Evolutionary conservation across 2,113 vertebrate species (phyloP), one percentile per base, ranked within the genome.

Genomic region (Hystrix brachyura): DNA sequence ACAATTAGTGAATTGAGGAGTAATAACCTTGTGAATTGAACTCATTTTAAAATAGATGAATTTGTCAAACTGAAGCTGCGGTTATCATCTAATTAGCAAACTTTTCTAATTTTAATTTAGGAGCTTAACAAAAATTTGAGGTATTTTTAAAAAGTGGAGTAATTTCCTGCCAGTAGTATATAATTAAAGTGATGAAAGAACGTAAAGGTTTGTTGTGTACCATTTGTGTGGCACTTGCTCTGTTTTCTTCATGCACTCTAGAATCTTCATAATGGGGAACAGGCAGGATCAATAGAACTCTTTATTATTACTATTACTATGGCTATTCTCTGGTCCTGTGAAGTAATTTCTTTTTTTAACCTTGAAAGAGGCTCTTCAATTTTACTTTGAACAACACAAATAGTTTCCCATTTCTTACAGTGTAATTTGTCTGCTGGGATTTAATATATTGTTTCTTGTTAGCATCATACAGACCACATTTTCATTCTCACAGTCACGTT

Each of bases 311-410:
- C 69, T 90, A 67, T 72, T 87, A 29, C 59, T 76, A 7, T 60
- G 86, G 34, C 53, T 82, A 3, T 59, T 38, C 43, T 95, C 25
- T 34, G 32, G 87, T 89, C 80, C 60, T 65, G 8, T 60, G n/a
- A 83, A 90, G n/a, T 81, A 25, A 74, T 91, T 92, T 82, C 25
- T 65, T 74, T 79, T 71, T 69, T 76, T 80, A 46, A 60, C 78
- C 38, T 96, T 64, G 71, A 88, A 92, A 97, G 69, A 97, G 32
- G 23, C 3, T 91, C n/a, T 96, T 85, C 57, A 89, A 0, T 46
- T 97, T 98, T 96, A 93, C 48, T 94, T 92, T 96, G 57, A 94
- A 59, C 12, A 91, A 95, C 84, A 87, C 82, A 95, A 46, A 18
- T 8, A 4, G 13, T 90, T 34, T 94, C 51, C 9, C 55, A 32